Percentiles rank a stretch among this genome's conserved stretches.
Conservation (phyloP, 2,113 vertebrate genomes). For the Caracal caracal region DNA sequence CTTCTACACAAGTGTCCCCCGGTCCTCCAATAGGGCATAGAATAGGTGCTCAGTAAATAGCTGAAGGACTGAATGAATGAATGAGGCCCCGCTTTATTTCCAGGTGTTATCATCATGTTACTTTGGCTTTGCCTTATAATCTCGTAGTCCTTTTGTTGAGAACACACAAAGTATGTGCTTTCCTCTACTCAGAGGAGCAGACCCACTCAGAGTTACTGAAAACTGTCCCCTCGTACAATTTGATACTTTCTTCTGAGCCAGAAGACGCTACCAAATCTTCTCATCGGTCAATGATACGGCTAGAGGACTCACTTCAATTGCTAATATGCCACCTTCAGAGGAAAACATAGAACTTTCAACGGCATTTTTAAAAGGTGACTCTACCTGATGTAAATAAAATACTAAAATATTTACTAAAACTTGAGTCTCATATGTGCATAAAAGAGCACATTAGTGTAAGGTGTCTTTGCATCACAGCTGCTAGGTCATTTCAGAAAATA, state of each 20-base stretch:
- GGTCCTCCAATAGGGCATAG: background rate
- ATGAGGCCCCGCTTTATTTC: background rate
- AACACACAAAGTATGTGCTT: background rate
- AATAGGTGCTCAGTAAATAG: background rate
- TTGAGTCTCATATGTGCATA: background rate
- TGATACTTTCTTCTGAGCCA: background rate
- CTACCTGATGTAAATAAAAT: constrained; percentile 62
- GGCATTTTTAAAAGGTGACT: constrained; percentile 37
- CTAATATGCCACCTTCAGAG: background rate
- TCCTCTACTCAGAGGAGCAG: background rate
- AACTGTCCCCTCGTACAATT: background rate
- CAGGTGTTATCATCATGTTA: background rate
- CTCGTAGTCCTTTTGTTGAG: background rate
- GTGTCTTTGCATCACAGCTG: constrained; percentile 65
- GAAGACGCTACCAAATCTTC: background rate
- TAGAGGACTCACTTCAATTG: background rate
- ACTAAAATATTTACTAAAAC: constrained; percentile 71
- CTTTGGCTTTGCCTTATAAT: background rate
- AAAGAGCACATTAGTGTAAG: constrained; percentile 5
- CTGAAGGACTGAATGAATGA: background rate
- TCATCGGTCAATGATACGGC: background rate
- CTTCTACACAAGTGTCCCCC: background rate
- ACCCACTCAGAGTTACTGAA: background rate
- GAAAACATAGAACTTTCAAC: background rate
- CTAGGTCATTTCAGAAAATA: constrained; percentile 68